Percentiles rank a stretch among this genome's conserved stretches.
These are phyloP conservation scores for Dynastes tityus DNA, from an alignment of 2,888 invertebrate species.

Conservation along the genomic window DNA sequence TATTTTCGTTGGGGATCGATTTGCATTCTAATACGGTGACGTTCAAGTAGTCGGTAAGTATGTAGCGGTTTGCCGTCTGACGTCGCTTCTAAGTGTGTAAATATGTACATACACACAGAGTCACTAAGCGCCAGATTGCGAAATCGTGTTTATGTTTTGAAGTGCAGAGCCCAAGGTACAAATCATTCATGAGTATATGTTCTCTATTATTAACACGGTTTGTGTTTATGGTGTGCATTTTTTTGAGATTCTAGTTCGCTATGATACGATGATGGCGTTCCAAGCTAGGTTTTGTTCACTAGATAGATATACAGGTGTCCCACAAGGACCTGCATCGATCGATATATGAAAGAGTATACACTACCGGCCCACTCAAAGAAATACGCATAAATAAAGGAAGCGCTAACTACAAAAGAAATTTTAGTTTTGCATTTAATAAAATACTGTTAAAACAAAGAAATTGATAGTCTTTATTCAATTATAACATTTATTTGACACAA, in stretches of 20 bases:
- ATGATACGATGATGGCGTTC: background rate
- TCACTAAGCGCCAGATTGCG: slow-evolving; percentile 13
- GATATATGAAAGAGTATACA: too few relatives aligned
- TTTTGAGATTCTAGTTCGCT: background rate
- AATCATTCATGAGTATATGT: slow-evolving; percentile 14
- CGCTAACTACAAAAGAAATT: too few relatives aligned
- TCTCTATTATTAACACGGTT: slow-evolving; percentile 23
- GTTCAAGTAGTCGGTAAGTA: background rate
- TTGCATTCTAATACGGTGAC: background rate
- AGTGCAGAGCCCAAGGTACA: slow-evolving; percentile 21
- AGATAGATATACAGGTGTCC: too few relatives aligned
- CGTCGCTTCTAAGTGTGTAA: slow-evolving; percentile 1
- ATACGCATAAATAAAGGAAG: too few relatives aligned
- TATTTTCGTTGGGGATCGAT: background rate
- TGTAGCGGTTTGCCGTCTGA: background rate
- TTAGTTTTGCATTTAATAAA: too few relatives aligned
- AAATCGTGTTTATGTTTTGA: slow-evolving; percentile 31
- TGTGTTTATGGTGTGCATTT: background rate
- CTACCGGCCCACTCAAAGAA: too few relatives aligned
- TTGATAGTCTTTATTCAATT: too few relatives aligned
- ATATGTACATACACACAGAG: slow-evolving; percentile 6
- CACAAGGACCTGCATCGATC: too few relatives aligned
- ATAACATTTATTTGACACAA: too few relatives aligned
- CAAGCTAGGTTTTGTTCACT: background rate
- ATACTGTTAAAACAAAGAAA: too few relatives aligned